Evolutionary conservation across 1,140 invertebrate genomes (phyloP).

Genomic region (Lutraria rhynchaena): DNA sequence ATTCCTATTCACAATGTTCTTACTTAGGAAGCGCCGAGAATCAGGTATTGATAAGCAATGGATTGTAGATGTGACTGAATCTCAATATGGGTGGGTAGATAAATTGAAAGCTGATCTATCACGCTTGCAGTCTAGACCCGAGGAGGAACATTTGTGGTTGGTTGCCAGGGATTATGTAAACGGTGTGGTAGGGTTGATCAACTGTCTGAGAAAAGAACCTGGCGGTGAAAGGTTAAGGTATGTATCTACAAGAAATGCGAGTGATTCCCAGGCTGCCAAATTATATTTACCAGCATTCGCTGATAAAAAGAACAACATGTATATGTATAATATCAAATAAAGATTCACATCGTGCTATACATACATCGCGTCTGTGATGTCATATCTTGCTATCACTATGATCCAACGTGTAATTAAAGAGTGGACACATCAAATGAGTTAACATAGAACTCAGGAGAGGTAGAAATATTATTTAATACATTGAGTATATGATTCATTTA

Average conservation of each 20-base stretch:
- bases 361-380: no score
- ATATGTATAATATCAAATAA: no score
- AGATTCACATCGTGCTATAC: no score
- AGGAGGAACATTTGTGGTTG: slow-evolving; percentile 78
- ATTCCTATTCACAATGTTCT: slow-evolving; percentile 75
- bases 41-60: slow-evolving; percentile 30
- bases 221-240: slow-evolving; percentile 89
- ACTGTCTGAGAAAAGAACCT: slow-evolving; percentile 92
- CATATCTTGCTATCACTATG: no score
- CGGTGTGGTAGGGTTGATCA: slow-evolving; percentile 93
- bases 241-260: neutral
- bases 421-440: no score
- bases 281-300: no score
- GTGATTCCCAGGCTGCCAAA: neutral
- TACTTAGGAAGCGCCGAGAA: slow-evolving; percentile 65
- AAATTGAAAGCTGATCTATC: slow-evolving; percentile 87
- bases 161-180: slow-evolving; percentile 78
- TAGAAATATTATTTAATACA: no score
- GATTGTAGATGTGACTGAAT: slow-evolving; percentile 72
- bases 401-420: no score
- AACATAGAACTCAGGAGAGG: no score
- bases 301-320: no score
- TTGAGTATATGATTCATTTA: no score
- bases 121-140: slow-evolving; percentile 82
- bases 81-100: slow-evolving; percentile 88